Evolutionary conservation across 2,113 vertebrate genomes (phyloP), one percentile per base, ranked within the genome.

Genomic region (Thomomys bottae): DNA sequence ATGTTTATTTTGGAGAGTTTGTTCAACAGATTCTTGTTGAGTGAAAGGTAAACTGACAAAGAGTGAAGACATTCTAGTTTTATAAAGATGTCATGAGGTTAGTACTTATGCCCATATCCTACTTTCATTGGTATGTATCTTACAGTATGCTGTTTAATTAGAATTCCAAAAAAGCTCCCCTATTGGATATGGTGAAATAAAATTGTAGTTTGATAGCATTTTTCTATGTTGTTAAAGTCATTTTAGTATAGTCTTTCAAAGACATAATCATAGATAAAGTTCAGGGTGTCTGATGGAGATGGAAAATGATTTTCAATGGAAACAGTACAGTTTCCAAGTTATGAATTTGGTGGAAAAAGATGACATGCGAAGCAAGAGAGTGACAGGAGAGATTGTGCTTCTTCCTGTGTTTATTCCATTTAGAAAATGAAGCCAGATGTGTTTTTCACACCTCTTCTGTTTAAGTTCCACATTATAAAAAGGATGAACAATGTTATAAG

Each of bases 351-450:
- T 57, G 57, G 14, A 40, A 81, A 76, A 64, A 79, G 70, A 89
- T 36, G 84, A 87, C 40, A 85, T 20, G 70, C 1, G 70, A 64
- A 84, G 24, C 45, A 23, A 91, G 63, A 70, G 32, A 73, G 92
- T 91, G 80, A 34, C 84, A 49, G 89, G 92, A 77, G 87, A 93
- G 64, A 92, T 89, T 95, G 89, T 54, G 32, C 40, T 92, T 73
- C 81, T 88, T 92, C 38, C 72, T 89, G 67, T 73, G 36, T 92
- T 94, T 92, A 94, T 73, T 89, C 57, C 36, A 91, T 38, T 91
- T 87, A 89, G 59, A 75, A 87, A 73, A 82, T 36, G 72, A 87
- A 92, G n/a, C 59, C 11, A 91, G 89, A 40, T 72, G 66, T 70
- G 28, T 61, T 84, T 91, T 92, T 82, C 68, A 89, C 59, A 94